Evolutionary conservation across 2,113 vertebrate species (phyloP), one percentile per base, ranked within the genome.

Genomic region (Cnemophilus loriae): DNA sequence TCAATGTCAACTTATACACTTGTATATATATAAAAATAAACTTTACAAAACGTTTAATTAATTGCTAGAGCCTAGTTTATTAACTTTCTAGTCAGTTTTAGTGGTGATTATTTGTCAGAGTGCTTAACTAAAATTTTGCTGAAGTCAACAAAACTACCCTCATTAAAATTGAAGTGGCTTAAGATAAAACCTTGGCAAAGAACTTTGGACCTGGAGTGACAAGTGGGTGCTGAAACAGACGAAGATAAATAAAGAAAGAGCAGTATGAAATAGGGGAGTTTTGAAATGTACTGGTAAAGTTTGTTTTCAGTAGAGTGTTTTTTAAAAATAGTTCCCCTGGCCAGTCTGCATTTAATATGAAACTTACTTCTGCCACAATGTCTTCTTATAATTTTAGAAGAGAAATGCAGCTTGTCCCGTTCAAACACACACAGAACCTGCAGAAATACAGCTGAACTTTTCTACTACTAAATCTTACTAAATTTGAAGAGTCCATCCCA

Each of bases 401-500:
- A 86, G 39, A 95, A 91, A 85, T 61, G n/a, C 50, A 95, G 55
- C 65, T 79, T 94, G 74, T 93, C 32, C 75, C 22, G 16, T 87
- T 78, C 73, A 95, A 89, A 91, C 46, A 93, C 60, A 79, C 41
- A 89, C 12, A 93, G 67, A 91, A 90, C 35, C 78, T 86, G 64
- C 75, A 95, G 85, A 92, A 94, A 90, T 19, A 93, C 47, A 96
- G 52, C 26, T 70, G 39, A 95, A 91, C 42, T 95, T 97, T 94
- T 88, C 93, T 78, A 81, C 59, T 90, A 83, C 84, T 88, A 85
- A 75, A 82, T 91, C 99, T 98, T 97, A 99, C 99, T 99, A 96
- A 99, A 99, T 98, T 97, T 98, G 97, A 99, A 99, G 93, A 99
- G 99, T 85, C 99, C 99, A 52, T 99, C 99, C 99, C 99, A 99